Evolutionary conservation across 2,888 invertebrate genomes (phyloP), one percentile per base, ranked within the genome.

Genomic region (Lasioglossum morio): DNA sequence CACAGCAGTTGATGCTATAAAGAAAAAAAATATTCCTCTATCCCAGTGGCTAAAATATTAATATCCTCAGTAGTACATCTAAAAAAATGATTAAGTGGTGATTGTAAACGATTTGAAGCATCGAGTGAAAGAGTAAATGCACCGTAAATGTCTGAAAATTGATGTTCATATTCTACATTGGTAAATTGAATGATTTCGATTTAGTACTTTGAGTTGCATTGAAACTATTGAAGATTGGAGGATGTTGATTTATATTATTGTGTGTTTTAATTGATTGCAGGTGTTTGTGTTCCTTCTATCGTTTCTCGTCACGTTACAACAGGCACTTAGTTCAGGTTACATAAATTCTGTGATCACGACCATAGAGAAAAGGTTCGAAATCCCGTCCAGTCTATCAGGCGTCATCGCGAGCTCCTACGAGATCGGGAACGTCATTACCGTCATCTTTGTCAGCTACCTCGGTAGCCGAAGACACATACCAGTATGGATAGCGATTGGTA

Each of bases 281-380:
- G 98, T 98, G 94, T 98, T 98, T 95, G 98, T 98, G 94, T 97
- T 98, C 95, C 97, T 98, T 93, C 96, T 98, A 92, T 98, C 98
- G 94, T 97, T 98, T 96, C 97, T 98, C 94, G 98, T 98, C 93
- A 98, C 98, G 92, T 96, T 98, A 91, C 98, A 98, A 95, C 98
- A 98, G 95, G 98, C 98, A 37, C 96, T 98, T 89, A 98, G 98
- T 95, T 98, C 98, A 87, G 98, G 98, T 90, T 98, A 98, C 95
- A 98, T 98, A 92, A 98, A 98, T 96, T 98, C 98, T 95, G 99
- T 99, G 95, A 99, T 99, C 95, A 99, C 99, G 90, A 99, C 99
- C 81, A 99, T 99, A 93, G 99, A 99, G 96, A 99, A 99, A 95
- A 97, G 99, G 89, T 98, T 98, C 94, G 98, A 99, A 95, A 98